Evolutionary conservation across 2,888 invertebrate genomes (phyloP).

Genomic region (Tanypteryx hageni): DNA sequence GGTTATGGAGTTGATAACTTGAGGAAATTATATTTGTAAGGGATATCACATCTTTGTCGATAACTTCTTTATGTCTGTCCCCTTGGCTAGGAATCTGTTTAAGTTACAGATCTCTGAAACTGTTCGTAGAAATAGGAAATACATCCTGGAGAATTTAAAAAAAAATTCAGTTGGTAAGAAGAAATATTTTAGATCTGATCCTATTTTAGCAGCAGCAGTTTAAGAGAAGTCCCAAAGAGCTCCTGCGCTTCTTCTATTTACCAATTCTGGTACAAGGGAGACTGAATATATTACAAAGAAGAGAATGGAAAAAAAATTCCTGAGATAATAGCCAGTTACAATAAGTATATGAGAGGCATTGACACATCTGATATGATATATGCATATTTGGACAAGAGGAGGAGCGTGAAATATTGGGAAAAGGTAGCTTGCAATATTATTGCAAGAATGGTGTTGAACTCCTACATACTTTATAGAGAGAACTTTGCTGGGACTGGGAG

Average conservation of each 20-base stretch:
- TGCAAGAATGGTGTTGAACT: no score
- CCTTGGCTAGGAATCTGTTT: neutral
- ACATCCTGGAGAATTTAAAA: neutral
- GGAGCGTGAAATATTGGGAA: neutral
- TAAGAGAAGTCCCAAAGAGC: neutral
- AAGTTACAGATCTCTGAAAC: neutral
- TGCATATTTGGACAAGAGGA: neutral
- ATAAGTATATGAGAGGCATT: neutral
- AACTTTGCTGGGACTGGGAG: no score
- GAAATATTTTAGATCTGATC: no score
- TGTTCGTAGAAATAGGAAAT: neutral
- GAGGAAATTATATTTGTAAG: neutral
- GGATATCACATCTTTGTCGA: no score
- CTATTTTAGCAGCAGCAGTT: no score
- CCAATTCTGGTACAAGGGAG: neutral
- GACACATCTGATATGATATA: slow-evolving; percentile 65
- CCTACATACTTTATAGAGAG: no score
- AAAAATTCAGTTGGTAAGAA: neutral
- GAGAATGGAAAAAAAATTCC: neutral
- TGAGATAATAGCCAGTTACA: neutral
- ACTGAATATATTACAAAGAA: neutral
- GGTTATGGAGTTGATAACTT: slow-evolving; percentile 69
- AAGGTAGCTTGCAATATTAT: neutral
- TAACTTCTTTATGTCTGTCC: no score
- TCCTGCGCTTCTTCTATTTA: neutral